These are phyloP conservation scores for Steinernema hermaphroditum DNA, from an alignment of 2,888 invertebrate genomes.

Conservation along the genomic window DNA sequence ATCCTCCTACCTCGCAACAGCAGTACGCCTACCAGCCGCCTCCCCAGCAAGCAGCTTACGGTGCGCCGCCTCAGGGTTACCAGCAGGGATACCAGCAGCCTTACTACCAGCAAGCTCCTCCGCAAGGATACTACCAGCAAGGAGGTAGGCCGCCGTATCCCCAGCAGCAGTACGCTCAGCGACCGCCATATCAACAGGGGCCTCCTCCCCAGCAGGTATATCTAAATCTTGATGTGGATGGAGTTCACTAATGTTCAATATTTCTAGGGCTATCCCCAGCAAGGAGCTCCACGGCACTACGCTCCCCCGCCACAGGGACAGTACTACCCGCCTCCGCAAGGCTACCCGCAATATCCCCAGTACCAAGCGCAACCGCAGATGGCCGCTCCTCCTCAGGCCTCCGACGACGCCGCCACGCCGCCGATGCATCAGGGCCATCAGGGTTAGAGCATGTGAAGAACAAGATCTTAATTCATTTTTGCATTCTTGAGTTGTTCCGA, in stretches of 20 bases:
- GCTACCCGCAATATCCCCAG: conserved; percentile 32
- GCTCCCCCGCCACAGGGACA: conserved; percentile 34
- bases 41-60: conserved; percentile 22
- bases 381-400: conserved; percentile 15
- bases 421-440: conserved; percentile 55
- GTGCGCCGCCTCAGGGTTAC: background rate
- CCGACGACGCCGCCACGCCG: conserved; percentile 43
- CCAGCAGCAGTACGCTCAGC: conserved; percentile 38
- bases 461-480: background rate
- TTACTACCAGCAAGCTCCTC: conserved; percentile 27
- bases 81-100: conserved; percentile 28
- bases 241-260: background rate
- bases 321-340: conserved; percentile 32
- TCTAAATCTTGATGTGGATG: too few species aligned
- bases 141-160: conserved; percentile 40
- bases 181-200: conserved; percentile 33
- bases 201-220: conserved; percentile 34
- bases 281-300: conserved; percentile 30
- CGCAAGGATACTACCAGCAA: conserved; percentile 19
- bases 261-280: conserved; percentile 6
- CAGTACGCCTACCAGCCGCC: conserved; percentile 26
- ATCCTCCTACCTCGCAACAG: conserved; percentile 35
- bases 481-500: background rate
- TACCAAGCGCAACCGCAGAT: background rate
- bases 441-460: background rate